These are phyloP conservation scores for Drepanosiphum platanoidis DNA, from an alignment of 2,888 invertebrate genomes.

Conservation along the genomic window DNA sequence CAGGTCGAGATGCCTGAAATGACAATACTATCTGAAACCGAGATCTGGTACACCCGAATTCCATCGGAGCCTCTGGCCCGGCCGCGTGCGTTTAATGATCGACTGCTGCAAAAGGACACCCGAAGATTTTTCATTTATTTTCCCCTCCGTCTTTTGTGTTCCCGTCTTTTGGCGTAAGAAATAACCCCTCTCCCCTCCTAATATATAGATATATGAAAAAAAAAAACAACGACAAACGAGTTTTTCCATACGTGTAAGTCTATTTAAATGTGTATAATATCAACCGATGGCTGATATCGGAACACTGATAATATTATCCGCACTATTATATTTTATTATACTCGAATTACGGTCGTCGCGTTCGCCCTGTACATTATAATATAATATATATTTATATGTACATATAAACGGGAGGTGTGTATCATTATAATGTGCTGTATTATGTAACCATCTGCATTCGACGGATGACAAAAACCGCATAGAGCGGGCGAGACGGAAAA, in stretches of 20 bases:
- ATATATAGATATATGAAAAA: too few species aligned
- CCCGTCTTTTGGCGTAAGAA: slow-evolving; percentile 3
- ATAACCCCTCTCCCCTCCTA: too few species aligned
- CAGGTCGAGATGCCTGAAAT: slow-evolving; percentile 22
- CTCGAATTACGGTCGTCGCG: neutral
- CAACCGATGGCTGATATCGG: slow-evolving; percentile 7
- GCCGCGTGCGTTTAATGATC: slow-evolving; percentile 51
- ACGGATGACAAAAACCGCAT: too few species aligned
- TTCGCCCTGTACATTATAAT: neutral
- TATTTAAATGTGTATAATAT: slow-evolving; percentile 2
- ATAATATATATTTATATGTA: neutral
- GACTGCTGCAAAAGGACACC: slow-evolving; percentile 42
- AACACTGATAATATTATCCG: neutral
- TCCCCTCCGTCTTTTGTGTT: neutral
- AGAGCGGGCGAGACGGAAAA: too few species aligned
- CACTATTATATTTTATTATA: neutral
- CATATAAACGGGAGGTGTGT: neutral
- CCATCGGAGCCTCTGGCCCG: slow-evolving; percentile 9
- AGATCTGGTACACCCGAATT: slow-evolving; percentile 58
- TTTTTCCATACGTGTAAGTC: neutral
- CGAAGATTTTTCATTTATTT: slow-evolving; percentile 33
- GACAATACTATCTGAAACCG: slow-evolving; percentile 59
- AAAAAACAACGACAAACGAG: slow-evolving; percentile 9
- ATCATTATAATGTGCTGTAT: too few species aligned
- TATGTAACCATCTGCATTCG: too few species aligned